Base-by-base conservation (phyloP, 1,140 invertebrate genomes). In the Atopsyche davidsoni region DNA sequence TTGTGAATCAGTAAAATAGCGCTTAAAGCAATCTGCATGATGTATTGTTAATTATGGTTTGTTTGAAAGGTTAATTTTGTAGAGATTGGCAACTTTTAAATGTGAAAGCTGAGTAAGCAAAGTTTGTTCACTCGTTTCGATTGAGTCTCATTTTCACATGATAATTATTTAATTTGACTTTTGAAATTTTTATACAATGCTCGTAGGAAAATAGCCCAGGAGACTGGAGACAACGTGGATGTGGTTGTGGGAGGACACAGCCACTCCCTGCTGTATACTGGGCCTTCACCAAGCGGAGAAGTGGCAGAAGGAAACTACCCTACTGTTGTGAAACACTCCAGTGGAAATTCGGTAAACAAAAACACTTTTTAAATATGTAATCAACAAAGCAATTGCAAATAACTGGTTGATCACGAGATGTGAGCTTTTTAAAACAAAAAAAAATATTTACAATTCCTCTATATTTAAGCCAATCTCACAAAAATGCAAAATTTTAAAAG, bases 181-280 rank as follows among this genome's bases (percentile, higher is more conserved):
- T 40, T 40, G 13, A 2, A 22, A 23, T 49, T 32, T 31, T 23
- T n/a, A n/a, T n/a, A n/a, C n/a, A n/a, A n/a, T n/a, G n/a, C n/a
- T n/a, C 39, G 35, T 13, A 72, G 81, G 60, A 60, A 70, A 45
- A 83, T 94, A 46, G 90, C 89, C 0, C 57, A 58, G 11, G 68
- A 76, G 21, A 72, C 77, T 24, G 80, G 75, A 22, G 68, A 77
- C 21, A 69, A 83, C 32, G 79, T 93, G 24, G 82, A 86, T 49
- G 78, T 87, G 1, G 87, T 95, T 51, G 86, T 95, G 17, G 91
- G 91, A 10, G 87, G 84, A n/a, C 91, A 95, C 61, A 86, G 86
- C 3, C 88, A 94, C 60, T 86, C 86, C 0, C 80, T 92, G 53
- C 70, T 91, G 0, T 89, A 77, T 61, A 76, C 71, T 1, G 79